Conservation (phyloP, 2,113 vertebrate genomes). For the Dendropsophus ebraccatus region DNA sequence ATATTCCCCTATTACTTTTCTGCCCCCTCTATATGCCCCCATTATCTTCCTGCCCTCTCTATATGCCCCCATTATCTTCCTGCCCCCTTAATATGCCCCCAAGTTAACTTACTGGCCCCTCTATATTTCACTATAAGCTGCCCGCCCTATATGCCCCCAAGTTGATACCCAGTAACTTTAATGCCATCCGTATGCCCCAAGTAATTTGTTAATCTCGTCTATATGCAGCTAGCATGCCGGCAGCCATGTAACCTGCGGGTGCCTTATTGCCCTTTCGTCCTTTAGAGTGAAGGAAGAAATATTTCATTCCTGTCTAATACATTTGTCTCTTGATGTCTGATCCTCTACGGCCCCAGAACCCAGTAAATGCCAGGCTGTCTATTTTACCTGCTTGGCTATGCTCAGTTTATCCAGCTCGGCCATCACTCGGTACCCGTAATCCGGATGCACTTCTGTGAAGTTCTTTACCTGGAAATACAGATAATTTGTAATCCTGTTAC, state of each 20-base stretch:
- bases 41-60: neutral
- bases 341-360: no score
- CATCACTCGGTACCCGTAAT: conserved; percentile 33
- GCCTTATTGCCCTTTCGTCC: no score
- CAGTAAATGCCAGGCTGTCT: neutral
- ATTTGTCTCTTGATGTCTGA: no score
- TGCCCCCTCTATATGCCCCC: neutral
- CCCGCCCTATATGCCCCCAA: neutral
- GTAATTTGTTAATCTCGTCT: neutral
- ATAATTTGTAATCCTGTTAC: neutral
- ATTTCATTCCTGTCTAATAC: no score
- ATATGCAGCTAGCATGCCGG: no score
- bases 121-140: neutral
- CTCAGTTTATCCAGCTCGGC: conserved; percentile 39
- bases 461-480: conserved; percentile 39
- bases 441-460: conserved; percentile 28
- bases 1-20: no score
- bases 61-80: neutral
- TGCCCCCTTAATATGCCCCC: neutral
- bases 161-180: no score
- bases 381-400: conserved; percentile 12
- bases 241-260: neutral
- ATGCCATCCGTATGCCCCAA: neutral
- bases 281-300: no score
- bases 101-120: neutral